These are phyloP conservation scores for Orycteropus afer DNA, from an alignment of 2,113 vertebrate species.

Conservation along the genomic window DNA sequence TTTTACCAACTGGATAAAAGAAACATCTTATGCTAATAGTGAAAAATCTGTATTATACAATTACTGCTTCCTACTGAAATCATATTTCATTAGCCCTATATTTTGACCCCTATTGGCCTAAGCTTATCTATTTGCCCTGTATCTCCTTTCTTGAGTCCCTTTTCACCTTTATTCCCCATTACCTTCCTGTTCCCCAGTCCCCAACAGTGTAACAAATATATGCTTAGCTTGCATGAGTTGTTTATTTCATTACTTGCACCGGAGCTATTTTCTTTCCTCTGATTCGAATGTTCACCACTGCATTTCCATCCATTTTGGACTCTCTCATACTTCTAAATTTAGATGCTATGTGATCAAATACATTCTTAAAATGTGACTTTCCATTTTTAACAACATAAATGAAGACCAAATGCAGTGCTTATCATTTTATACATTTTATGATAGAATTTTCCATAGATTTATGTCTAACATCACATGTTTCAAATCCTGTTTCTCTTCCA, in stretches of 20 bases:
- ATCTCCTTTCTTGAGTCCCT: neutral
- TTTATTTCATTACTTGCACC: neutral
- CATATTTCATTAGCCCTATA: neutral
- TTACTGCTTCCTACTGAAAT: neutral
- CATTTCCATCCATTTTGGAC: neutral
- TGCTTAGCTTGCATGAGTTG: neutral
- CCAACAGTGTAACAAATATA: neutral
- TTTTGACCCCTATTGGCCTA: neutral
- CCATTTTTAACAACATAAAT: neutral
- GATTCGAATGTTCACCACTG: neutral
- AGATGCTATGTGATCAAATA: neutral
- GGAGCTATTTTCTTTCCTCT: neutral
- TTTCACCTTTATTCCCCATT: neutral
- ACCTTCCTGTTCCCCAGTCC: rapidly evolving
- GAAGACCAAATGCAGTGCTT: neutral
- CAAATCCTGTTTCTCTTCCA: neutral
- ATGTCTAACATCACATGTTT: neutral
- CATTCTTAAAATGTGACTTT: neutral
- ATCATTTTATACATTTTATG: neutral
- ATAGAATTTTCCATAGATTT: neutral
- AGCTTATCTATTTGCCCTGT: neutral
- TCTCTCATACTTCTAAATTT: neutral
- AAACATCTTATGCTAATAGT: neutral
- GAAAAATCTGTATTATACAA: neutral
- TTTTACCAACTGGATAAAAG: neutral